Conservation (phyloP, 2,888 invertebrate species). For the Ectropis crepuscularia region DNA sequence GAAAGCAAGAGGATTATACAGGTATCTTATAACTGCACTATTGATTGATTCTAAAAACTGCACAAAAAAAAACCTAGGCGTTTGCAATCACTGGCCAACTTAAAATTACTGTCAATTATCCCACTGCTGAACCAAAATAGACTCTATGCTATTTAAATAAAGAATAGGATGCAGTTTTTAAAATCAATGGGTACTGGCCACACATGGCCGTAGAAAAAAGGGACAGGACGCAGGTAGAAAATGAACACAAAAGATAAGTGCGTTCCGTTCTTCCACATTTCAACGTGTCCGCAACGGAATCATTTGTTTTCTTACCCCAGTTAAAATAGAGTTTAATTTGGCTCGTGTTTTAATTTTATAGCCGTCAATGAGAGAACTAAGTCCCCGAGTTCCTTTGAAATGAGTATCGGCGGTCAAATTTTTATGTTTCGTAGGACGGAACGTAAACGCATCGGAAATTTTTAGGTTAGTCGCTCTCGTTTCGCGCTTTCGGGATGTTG, state of each 20-base stretch:
- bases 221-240: conserved; percentile 78
- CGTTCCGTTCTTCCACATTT: conserved; percentile 51
- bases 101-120: conserved; percentile 43
- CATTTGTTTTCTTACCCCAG: conserved; percentile 15
- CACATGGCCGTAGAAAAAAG: conserved; percentile 67
- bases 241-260: conserved; percentile 73
- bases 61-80: conserved; percentile 49
- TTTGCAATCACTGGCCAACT: conserved; percentile 54
- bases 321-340: conserved; percentile 51
- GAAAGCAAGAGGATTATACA: conserved; percentile 27
- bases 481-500: conserved; percentile 57
- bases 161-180: conserved; percentile 25
- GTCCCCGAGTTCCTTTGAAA: conserved; percentile 66
- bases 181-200: conserved; percentile 42
- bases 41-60: conserved; percentile 49
- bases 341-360: conserved; percentile 36
- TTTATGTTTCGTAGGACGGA: conserved; percentile 60
- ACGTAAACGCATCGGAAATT: conserved; percentile 60
- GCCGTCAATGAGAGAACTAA: conserved; percentile 47
- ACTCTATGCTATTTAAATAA: conserved; percentile 47
- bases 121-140: conserved; percentile 41
- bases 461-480: conserved; percentile 76
- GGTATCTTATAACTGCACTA: conserved; percentile 27
- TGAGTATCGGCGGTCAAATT: conserved; percentile 75
- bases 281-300: conserved; percentile 4